phyloP scores from a whole-genome alignment of 2,888 invertebrate genomes.

The Agrypnus murinus region DNA sequence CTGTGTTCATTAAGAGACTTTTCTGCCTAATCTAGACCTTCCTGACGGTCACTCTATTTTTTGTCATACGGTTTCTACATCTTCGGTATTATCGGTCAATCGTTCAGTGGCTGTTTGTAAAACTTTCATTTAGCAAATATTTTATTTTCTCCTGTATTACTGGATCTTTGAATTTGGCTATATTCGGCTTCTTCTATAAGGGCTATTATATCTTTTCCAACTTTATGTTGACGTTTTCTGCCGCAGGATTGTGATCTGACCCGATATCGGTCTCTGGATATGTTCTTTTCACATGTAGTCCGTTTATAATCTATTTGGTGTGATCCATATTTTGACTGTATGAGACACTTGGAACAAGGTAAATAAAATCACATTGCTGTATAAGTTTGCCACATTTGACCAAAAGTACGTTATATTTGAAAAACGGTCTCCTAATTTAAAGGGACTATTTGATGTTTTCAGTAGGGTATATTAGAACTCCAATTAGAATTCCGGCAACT shows the following conservation, averaged over 20 bases:
- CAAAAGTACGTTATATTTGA: no score
- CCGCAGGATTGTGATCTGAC: constrained; percentile 2
- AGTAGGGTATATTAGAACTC: no score
- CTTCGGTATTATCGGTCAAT: constrained; percentile 2
- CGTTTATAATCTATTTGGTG: no score
- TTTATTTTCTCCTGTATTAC: background rate
- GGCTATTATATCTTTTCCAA: constrained; percentile 7
- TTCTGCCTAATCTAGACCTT: constrained; percentile 1
- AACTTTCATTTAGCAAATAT: background rate
- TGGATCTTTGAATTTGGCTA: background rate
- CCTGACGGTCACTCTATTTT: background rate
- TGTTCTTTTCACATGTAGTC: background rate
- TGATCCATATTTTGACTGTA: no score
- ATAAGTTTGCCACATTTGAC: no score
- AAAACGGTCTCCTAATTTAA: no score
- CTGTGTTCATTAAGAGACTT: background rate
- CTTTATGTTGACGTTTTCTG: constrained; percentile 1
- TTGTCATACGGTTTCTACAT: background rate
- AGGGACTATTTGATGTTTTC: no score
- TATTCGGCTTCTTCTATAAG: constrained; percentile 3
- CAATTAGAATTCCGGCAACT: no score
- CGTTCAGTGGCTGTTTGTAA: background rate
- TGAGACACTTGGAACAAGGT: no score
- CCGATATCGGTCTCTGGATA: background rate
- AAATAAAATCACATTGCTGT: no score